A percentile compares a stretch with the other conserved stretches of the same genome.
Conservation (phyloP, 2,888 invertebrate species). For the Leptothorax acervorum region DNA sequence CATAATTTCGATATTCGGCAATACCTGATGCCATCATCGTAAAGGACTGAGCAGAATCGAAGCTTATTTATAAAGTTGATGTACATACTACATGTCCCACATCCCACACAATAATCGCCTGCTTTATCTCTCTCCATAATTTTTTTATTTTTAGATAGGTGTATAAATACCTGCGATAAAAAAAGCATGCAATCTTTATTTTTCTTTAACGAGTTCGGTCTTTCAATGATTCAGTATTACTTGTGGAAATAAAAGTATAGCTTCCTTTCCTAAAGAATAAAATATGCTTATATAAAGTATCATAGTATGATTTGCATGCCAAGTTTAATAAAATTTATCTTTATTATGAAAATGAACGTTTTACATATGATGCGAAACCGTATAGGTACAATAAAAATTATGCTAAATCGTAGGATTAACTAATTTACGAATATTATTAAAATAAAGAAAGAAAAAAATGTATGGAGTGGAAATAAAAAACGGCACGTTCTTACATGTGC, state of each 20-base stretch:
- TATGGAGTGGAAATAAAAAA: constrained; percentile 56
- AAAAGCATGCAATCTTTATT: background rate
- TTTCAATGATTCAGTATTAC: background rate
- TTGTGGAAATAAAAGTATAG: background rate
- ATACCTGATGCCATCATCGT: background rate
- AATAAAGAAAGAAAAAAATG: constrained; percentile 63
- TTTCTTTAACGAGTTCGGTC: background rate
- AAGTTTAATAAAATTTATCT: constrained; percentile 79
- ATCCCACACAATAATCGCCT: background rate
- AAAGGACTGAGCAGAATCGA: background rate
- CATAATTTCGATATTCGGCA: background rate
- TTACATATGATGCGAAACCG: constrained; percentile 80
- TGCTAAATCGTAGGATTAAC: constrained; percentile 73
- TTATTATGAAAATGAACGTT: constrained; percentile 84
- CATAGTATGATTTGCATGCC: background rate
- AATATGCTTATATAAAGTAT: background rate
- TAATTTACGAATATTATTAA: constrained; percentile 67
- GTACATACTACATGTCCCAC: background rate
- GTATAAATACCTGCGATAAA: background rate
- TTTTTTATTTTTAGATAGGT: background rate
- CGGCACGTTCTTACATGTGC: constrained; percentile 31
- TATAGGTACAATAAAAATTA: constrained; percentile 78
- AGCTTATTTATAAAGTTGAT: background rate
- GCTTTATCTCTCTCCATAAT: background rate
- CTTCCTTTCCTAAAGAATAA: background rate